These are phyloP conservation scores for Ophion costatus DNA, from an alignment of 2,888 invertebrate genomes.

Conservation along the genomic window DNA sequence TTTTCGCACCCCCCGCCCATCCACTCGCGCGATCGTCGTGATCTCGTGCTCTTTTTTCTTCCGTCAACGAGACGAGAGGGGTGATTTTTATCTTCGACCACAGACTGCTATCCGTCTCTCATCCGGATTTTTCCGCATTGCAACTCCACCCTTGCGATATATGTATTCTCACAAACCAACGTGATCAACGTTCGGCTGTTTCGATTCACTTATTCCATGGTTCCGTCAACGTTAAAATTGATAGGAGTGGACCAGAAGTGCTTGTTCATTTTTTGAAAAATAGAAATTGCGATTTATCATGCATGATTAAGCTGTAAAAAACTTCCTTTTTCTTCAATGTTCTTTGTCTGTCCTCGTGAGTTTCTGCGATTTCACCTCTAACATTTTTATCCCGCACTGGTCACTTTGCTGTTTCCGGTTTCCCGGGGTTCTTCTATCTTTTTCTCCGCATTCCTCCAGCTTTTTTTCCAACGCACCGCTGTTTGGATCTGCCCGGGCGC, in stretches of 20 bases:
- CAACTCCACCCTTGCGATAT: constrained; percentile 1
- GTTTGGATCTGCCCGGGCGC: too few species aligned
- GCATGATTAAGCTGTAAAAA: not conserved
- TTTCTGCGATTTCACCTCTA: too few species aligned
- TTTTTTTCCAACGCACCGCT: too few species aligned
- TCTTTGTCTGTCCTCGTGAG: too few species aligned
- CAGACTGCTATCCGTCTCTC: constrained; percentile 39
- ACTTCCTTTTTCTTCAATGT: too few species aligned
- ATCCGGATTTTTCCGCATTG: constrained; percentile 38
- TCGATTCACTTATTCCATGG: constrained; percentile 29
- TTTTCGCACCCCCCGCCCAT: constrained; percentile 61
- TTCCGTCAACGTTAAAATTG: not conserved
- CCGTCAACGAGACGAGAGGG: constrained; percentile 48
- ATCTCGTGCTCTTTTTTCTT: constrained; percentile 27
- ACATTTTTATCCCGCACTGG: too few species aligned
- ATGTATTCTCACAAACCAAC: constrained; percentile 12
- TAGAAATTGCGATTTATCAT: not conserved
- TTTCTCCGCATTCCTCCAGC: too few species aligned
- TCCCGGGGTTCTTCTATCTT: too few species aligned
- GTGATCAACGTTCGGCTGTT: constrained; percentile 45
- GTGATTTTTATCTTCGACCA: constrained; percentile 64
- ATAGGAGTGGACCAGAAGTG: not conserved
- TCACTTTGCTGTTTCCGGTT: too few species aligned
- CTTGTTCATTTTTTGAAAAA: too few species aligned
- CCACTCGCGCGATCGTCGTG: constrained; percentile 68